phyloP scores from a whole-genome alignment of 2,797 vertebrate genomes.

The Nothura maculosa region DNA sequence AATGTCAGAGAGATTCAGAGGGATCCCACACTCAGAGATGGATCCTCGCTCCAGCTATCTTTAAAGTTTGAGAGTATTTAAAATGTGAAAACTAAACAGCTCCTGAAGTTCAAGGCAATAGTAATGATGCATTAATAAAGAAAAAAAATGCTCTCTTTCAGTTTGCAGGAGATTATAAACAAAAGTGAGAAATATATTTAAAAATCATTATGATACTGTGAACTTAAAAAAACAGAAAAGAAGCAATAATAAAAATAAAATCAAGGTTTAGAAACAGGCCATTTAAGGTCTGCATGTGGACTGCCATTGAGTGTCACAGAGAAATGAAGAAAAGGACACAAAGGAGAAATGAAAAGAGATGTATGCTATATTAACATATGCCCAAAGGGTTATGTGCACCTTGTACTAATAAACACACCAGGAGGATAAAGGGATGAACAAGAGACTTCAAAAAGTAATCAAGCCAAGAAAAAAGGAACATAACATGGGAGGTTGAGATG shows the following conservation, averaged over 20 bases:
- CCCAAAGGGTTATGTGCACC: slow-evolving; percentile 56
- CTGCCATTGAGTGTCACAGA: slow-evolving; percentile 28
- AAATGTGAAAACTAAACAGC: slow-evolving; percentile 31
- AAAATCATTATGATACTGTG: slow-evolving; percentile 41
- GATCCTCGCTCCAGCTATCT: slow-evolving; percentile 26
- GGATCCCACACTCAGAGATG: slow-evolving; percentile 4
- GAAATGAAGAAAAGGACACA: slow-evolving; percentile 66
- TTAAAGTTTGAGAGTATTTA: slow-evolving; percentile 50
- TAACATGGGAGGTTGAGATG: not conserved
- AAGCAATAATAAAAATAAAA: slow-evolving; percentile 43
- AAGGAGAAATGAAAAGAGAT: slow-evolving; percentile 59
- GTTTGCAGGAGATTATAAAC: slow-evolving; percentile 53
- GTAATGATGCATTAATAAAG: slow-evolving; percentile 57
- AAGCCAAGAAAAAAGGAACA: not conserved
- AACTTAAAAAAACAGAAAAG: slow-evolving; percentile 5
- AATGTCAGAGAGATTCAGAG: slow-evolving; percentile 35
- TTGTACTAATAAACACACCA: slow-evolving; percentile 62
- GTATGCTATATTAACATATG: slow-evolving; percentile 56
- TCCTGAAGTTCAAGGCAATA: not conserved
- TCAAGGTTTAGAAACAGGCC: slow-evolving; percentile 54
- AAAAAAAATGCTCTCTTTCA: slow-evolving; percentile 33
- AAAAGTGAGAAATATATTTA: slow-evolving; percentile 9
- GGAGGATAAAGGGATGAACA: slow-evolving; percentile 43
- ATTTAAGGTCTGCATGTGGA: not conserved
- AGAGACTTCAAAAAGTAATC: slow-evolving; percentile 50